Evolutionary conservation across 2,888 invertebrate genomes (phyloP).

Genomic region (Tyria jacobaeae): DNA sequence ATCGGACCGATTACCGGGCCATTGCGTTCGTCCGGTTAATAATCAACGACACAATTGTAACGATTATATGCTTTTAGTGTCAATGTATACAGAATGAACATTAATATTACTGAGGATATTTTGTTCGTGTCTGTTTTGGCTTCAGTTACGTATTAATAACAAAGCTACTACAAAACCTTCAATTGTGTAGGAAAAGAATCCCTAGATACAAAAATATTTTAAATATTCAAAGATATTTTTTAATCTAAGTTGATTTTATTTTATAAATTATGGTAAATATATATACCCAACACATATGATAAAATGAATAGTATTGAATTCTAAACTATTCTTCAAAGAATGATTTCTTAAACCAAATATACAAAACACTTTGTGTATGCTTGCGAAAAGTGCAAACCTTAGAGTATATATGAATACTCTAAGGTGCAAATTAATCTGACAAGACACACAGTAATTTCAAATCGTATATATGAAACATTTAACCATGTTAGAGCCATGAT

Average conservation of each 20-base stretch:
- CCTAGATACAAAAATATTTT: too few relatives aligned
- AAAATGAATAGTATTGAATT: not conserved
- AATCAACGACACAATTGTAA: slow-evolving; percentile 56
- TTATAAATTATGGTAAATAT: too few relatives aligned
- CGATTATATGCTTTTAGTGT: slow-evolving; percentile 45
- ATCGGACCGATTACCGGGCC: slow-evolving; percentile 60
- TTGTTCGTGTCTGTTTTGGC: not conserved
- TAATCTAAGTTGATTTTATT: too few relatives aligned
- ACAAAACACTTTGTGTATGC: slow-evolving; percentile 8
- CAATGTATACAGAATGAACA: slow-evolving; percentile 51
- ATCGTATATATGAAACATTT: slow-evolving; percentile 38
- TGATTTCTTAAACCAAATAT: slow-evolving; percentile 16
- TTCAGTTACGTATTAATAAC: not conserved
- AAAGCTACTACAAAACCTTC: not conserved
- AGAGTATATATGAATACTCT: too few relatives aligned
- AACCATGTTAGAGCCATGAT: too few relatives aligned
- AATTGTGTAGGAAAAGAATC: too few relatives aligned
- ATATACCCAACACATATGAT: too few relatives aligned
- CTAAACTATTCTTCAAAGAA: not conserved
- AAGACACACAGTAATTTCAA: slow-evolving; percentile 40
- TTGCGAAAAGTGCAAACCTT: slow-evolving; percentile 24
- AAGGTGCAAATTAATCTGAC: slow-evolving; percentile 28
- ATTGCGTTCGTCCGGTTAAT: slow-evolving; percentile 58
- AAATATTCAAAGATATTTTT: too few relatives aligned
- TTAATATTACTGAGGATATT: slow-evolving; percentile 43